Evolutionary conservation across 2,797 vertebrate species (phyloP).

Genomic region (Spatula clypeata): DNA sequence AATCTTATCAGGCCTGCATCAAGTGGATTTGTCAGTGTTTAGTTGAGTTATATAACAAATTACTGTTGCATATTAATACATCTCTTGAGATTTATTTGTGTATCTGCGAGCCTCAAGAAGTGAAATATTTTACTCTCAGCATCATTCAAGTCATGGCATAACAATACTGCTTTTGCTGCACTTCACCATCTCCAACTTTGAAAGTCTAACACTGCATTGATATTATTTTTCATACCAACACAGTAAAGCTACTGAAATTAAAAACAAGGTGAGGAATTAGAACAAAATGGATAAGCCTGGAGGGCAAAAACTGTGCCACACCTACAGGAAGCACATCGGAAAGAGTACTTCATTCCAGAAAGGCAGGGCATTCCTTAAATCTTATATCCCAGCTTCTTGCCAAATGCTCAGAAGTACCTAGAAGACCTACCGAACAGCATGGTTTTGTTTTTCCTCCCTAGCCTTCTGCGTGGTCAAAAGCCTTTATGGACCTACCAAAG

Average conservation of each 20-base stretch:
- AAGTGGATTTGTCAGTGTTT: constrained; percentile 66
- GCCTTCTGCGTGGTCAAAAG: background rate
- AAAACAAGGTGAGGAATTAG: background rate
- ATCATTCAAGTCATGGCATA: background rate
- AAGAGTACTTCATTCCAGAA: background rate
- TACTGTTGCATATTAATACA: constrained; percentile 44
- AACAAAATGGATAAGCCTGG: background rate
- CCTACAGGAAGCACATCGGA: background rate
- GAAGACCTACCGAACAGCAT: too few relatives aligned
- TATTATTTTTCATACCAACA: background rate
- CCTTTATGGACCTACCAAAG: background rate
- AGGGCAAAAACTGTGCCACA: background rate
- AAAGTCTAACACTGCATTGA: background rate
- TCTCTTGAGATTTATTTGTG: constrained; percentile 45
- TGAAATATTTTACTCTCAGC: constrained; percentile 13
- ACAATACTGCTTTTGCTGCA: background rate
- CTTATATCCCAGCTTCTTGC: too few relatives aligned
- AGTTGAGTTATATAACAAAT: constrained; percentile 49
- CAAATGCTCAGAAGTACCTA: background rate
- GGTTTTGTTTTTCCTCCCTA: background rate
- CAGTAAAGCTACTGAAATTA: background rate
- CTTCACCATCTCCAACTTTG: background rate
- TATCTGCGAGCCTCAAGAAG: constrained; percentile 14
- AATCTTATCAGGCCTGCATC: constrained; percentile 26
- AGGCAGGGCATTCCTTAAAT: background rate